These are phyloP conservation scores for Archegozetes longisetosus DNA, from an alignment of 1,140 invertebrate genomes.

Conservation along the genomic window DNA sequence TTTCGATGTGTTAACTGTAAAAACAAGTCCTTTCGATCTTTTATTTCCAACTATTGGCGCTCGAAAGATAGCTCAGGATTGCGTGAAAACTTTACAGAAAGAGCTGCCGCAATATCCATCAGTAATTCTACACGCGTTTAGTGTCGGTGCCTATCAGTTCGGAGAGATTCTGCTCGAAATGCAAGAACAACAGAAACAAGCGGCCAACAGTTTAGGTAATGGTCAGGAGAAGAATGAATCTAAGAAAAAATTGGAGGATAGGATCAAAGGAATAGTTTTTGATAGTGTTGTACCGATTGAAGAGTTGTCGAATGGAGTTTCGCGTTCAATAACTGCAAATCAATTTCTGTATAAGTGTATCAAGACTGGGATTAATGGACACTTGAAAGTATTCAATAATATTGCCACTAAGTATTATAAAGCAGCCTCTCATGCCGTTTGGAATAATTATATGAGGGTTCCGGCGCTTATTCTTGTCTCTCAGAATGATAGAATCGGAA, in stretches of 20 bases:
- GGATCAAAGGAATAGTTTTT: conserved; percentile 14
- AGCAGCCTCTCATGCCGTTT: neutral
- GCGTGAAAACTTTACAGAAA: conserved; percentile 48
- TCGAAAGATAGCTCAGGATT: conserved; percentile 45
- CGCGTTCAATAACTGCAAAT: conserved; percentile 6
- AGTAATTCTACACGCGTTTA: conserved; percentile 68
- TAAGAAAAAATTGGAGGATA: neutral
- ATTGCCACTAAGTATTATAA: conserved; percentile 59
- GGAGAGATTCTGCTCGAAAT: conserved; percentile 13
- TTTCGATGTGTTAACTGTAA: conserved; percentile 62
- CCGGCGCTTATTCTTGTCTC: conserved; percentile 57
- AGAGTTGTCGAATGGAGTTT: conserved; percentile 8
- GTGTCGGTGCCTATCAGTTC: conserved; percentile 26
- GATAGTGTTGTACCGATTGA: conserved; percentile 12
- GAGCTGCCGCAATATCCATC: conserved; percentile 42
- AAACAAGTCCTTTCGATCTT: conserved; percentile 60
- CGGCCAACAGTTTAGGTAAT: neutral
- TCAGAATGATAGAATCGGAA: conserved; percentile 56
- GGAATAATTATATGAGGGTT: neutral
- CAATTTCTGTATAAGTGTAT: conserved; percentile 18
- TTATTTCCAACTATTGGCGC: conserved; percentile 54
- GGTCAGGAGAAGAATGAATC: neutral
- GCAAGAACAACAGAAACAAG: neutral
- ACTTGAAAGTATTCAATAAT: conserved; percentile 56
- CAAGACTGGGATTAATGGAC: conserved; percentile 38